Evolutionary conservation across 1,140 invertebrate species (phyloP).

Genomic region (Calycopis cecrops): DNA sequence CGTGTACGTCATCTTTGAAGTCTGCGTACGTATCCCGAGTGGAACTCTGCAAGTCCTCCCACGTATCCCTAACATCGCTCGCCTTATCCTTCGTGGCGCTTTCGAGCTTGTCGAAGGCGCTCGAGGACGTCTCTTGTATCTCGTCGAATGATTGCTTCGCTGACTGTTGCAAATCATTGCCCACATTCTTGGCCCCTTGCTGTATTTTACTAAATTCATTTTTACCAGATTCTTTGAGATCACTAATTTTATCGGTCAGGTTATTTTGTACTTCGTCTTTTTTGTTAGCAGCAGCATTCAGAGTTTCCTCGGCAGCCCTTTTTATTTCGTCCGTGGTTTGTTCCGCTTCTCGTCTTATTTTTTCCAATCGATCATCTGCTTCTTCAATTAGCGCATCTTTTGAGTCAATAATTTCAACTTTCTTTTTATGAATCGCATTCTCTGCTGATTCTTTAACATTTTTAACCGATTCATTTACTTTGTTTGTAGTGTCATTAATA

Average conservation of each 20-base stretch:
- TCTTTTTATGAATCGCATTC: constrained; percentile 34
- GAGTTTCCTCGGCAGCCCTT: constrained; percentile 50
- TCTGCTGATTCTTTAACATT: constrained; percentile 34
- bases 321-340: constrained; percentile 58
- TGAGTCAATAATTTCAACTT: constrained; percentile 36
- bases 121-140: constrained; percentile 58
- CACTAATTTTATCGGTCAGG: constrained; percentile 34
- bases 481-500: constrained; percentile 30
- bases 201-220: constrained; percentile 38
- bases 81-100: constrained; percentile 59
- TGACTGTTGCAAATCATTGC: constrained; percentile 41
- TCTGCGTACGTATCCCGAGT: constrained; percentile 58
- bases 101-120: constrained; percentile 63
- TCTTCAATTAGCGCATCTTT: constrained; percentile 38
- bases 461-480: constrained; percentile 33
- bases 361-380: constrained; percentile 48
- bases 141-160: constrained; percentile 50
- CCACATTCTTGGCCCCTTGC: constrained; percentile 37
- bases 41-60: constrained; percentile 59
- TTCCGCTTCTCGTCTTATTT: constrained; percentile 60
- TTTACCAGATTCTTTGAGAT: constrained; percentile 39
- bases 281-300: constrained; percentile 50
- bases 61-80: constrained; percentile 45
- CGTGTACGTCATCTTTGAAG: constrained; percentile 49
- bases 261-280: constrained; percentile 40